phyloP scores from a whole-genome alignment of 2,888 invertebrate species.

The Alitta virens region DNA sequence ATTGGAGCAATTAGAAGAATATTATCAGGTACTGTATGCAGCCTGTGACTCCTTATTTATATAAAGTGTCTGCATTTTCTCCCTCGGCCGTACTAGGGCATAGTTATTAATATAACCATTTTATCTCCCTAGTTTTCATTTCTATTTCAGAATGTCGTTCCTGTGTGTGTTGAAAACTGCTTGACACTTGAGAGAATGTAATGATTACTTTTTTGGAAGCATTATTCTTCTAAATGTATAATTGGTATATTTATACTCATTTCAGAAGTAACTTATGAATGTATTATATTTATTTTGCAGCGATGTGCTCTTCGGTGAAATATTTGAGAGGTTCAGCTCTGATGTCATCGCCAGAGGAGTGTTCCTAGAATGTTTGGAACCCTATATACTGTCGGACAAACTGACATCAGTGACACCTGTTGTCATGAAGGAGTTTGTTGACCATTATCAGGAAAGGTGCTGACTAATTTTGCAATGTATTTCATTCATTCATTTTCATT shows the following conservation, averaged over 20 bases:
- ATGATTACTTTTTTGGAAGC: constrained; percentile 54
- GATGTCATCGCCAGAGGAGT: constrained; percentile 66
- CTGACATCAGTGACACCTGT: constrained; percentile 66
- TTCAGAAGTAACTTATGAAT: no score
- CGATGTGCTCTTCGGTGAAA: constrained; percentile 59
- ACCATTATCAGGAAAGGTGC: constrained; percentile 66
- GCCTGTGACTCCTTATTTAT: no score
- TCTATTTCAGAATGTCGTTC: constrained; percentile 45
- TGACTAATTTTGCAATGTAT: no score
- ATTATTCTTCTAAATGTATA: no score
- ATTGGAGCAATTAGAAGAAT: constrained; percentile 53
- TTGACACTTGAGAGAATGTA: constrained; percentile 59
- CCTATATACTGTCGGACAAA: constrained; percentile 68
- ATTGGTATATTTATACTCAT: no score
- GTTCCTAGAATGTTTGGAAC: constrained; percentile 71
- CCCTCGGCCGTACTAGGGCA: background rate
- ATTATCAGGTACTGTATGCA: constrained; percentile 45
- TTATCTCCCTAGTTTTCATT: background rate
- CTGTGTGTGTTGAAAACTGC: constrained; percentile 56
- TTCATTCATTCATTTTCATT: no score
- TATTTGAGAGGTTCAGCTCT: constrained; percentile 66
- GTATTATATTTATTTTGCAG: constrained; percentile 33
- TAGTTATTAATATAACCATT: background rate
- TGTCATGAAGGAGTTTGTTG: constrained; percentile 72
- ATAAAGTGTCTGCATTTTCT: no score